A percentile compares a stretch with the other conserved stretches of the same genome.
Evolutionary conservation across 2,113 vertebrate genomes (phyloP).

Genomic region (Amblyopsis rosae): DNA sequence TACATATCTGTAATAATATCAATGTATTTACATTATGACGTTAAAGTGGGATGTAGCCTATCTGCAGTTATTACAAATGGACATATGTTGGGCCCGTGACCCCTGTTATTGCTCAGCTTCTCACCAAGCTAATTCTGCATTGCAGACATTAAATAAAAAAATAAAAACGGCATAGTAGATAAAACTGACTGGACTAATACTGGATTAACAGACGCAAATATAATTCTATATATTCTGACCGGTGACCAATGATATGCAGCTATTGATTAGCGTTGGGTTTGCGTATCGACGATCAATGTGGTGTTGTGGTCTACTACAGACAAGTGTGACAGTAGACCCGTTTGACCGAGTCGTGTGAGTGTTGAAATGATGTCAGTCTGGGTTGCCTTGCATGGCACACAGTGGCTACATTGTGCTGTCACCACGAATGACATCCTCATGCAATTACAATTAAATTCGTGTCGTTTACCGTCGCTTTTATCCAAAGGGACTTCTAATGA

Average conservation of each 20-base stretch:
- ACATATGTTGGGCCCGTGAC: constrained; percentile 2
- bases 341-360: not conserved
- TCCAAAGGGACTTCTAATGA: no score
- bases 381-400: not conserved
- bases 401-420: not conserved
- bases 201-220: no score
- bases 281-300: not conserved
- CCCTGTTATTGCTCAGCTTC: constrained; percentile 26
- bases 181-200: no score
- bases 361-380: not conserved
- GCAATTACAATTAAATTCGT: no score
- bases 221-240: no score
- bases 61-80: constrained; percentile 7
- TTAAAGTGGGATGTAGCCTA: not conserved
- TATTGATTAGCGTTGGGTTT: constrained; percentile 4
- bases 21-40: not conserved
- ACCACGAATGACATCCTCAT: not conserved
- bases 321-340: no score
- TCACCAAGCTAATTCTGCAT: constrained; percentile 58
- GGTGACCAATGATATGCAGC: no score
- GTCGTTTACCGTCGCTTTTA: no score
- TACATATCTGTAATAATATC: not conserved
- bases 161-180: constrained; percentile 1
- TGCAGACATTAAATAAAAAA: constrained; percentile 49
- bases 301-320: not conserved